Base-by-base conservation (phyloP, 2,113 vertebrate species). In the Psettodes erumei region DNA sequence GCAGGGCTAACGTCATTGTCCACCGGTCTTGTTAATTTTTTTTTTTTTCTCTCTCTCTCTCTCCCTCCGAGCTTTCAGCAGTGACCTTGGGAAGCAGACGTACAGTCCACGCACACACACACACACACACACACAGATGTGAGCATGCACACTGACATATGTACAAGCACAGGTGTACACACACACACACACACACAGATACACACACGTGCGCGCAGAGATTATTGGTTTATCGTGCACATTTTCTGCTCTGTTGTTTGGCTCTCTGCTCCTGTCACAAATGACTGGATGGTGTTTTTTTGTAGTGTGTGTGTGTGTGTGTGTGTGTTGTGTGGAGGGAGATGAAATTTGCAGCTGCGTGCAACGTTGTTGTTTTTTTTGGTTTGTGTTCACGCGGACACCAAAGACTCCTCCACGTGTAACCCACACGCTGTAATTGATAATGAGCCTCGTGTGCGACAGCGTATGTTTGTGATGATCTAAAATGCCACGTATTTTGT, bases 71-170 rank as follows among this genome's bases (percentile, higher is more conserved):
- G 78, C 88, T 86, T 79, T 77, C 77, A 45, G 84, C 90, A 80
- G 81, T 90, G 87, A 91, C 90, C 90, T 91, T 90, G 90, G 75
- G 77, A 87, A 65, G 74, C 66, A 86, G 85, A 82, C 82, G 33
- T 73, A 48, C 66, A 77, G 79, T 81, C 74, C 16, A 45, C 66
- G 71, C 38, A 43, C 38, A 73, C 16, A 51, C 51, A 63, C 35
- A 59, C 50, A 38, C 23, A 50, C 40, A 59, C 43, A 30, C 53
- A 77, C 71, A 19, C 61, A 85, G 42, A 75, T 75, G 75, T 79
- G 72, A 79, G 62, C 75, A 33, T 48, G 40, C 71, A 71, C 68
- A 78, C 42, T 56, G 61, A 84, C 75, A 55, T 21, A 78, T 42
- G 25, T 47, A 53, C 25, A 60, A 27, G n/a, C 58, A 54, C 82